phyloP scores from a whole-genome alignment of 2,888 invertebrate species.

The Rhogogaster chlorosoma region DNA sequence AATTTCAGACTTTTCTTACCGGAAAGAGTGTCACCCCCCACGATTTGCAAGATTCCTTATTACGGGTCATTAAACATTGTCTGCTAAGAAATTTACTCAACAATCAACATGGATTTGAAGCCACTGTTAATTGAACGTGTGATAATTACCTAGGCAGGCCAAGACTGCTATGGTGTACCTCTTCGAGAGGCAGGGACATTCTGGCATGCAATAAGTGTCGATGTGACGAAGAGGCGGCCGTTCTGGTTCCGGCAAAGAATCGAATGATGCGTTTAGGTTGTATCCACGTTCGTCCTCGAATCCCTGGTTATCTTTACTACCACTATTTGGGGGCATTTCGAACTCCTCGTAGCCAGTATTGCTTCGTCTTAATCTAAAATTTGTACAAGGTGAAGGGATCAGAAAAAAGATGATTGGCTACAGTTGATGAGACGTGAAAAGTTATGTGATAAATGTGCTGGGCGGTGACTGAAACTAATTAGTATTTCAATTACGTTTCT shows the following conservation, averaged over 20 bases:
- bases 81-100: not conserved
- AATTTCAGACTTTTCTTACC: constrained; percentile 4
- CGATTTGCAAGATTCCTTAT: not conserved
- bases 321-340: constrained; percentile 75
- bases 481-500: not conserved
- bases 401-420: not conserved
- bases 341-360: constrained; percentile 79
- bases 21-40: not conserved
- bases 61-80: constrained; percentile 15
- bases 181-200: constrained; percentile 92
- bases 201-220: constrained; percentile 92
- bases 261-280: constrained; percentile 75
- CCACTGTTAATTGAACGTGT: not conserved
- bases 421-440: not conserved
- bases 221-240: constrained; percentile 91
- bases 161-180: constrained; percentile 93
- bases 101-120: not conserved
- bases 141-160: constrained; percentile 85
- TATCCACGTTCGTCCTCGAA: constrained; percentile 74
- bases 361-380: constrained; percentile 58
- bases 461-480: not conserved
- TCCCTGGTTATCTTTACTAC: constrained; percentile 76
- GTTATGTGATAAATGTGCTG: not conserved
- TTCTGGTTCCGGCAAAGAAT: constrained; percentile 90
- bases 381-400: not conserved